Conservation (phyloP, 2,888 invertebrate genomes). For the Ophion slaviceki region DNA sequence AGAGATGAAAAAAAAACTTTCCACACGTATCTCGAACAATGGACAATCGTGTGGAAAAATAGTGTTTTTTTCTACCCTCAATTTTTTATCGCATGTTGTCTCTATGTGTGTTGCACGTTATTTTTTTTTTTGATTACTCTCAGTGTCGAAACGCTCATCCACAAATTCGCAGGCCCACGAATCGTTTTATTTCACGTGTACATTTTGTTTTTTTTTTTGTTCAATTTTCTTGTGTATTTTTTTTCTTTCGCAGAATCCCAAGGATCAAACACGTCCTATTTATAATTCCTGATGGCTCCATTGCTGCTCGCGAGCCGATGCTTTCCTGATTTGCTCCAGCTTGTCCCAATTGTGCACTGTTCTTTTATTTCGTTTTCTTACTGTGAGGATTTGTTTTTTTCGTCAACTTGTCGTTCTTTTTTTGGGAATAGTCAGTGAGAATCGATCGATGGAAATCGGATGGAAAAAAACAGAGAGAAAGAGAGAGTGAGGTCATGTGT, state of each 20-base stretch:
- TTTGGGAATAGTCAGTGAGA: neutral
- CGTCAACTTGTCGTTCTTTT: constrained; percentile 21
- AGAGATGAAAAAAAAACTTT: constrained; percentile 38
- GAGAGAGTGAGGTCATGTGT: neutral
- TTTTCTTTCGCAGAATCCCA: constrained; percentile 66
- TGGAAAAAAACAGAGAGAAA: neutral
- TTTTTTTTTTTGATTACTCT: constrained; percentile 41
- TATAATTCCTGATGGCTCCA: constrained; percentile 53
- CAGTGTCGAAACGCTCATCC: constrained; percentile 16
- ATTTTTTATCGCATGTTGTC: constrained; percentile 50
- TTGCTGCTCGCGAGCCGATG: neutral
- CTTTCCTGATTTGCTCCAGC: constrained; percentile 28
- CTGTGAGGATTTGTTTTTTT: constrained; percentile 17
- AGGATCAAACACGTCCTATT: constrained; percentile 59
- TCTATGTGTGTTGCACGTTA: constrained; percentile 49
- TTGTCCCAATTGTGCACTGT: constrained; percentile 19
- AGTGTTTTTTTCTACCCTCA: constrained; percentile 20
- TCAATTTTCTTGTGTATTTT: constrained; percentile 34
- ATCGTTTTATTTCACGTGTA: neutral
- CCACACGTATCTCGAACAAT: constrained; percentile 23
- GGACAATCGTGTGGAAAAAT: constrained; percentile 49
- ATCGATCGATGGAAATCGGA: neutral
- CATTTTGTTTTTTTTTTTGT: constrained; percentile 19
- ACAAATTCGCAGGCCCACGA: neutral
- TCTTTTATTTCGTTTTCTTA: constrained; percentile 17